Conservation (phyloP, 2,113 vertebrate genomes). For the Pelvicachromis taeniatus region DNA sequence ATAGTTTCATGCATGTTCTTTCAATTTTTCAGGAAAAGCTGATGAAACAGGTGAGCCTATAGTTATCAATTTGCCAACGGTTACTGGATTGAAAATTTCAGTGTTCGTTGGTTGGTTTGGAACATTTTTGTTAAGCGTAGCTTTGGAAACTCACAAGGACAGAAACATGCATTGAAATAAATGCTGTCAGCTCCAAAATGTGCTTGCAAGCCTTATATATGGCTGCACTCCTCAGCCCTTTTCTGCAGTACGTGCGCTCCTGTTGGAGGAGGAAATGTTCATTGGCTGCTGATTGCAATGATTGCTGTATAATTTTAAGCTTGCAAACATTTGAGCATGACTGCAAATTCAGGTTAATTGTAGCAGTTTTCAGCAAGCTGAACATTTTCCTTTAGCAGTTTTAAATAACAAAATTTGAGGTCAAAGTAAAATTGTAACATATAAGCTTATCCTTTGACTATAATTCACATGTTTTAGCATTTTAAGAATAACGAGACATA, state of each 20-base stretch:
- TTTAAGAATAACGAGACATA: background rate
- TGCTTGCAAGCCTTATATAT: background rate
- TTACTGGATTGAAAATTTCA: background rate
- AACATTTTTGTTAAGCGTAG: fast-evolving
- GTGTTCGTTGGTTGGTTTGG: background rate
- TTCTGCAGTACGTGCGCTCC: background rate
- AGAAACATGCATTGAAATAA: background rate
- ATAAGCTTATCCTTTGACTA: background rate
- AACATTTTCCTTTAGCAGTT: background rate
- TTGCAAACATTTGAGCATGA: slow-evolving; percentile 1
- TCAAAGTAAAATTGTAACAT: background rate
- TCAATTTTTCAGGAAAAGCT: background rate
- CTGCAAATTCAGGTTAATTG: slow-evolving; percentile 6
- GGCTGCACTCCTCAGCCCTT: background rate
- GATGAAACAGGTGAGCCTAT: background rate
- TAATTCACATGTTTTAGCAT: fast-evolving
- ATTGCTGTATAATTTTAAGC: background rate
- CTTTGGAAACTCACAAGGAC: background rate
- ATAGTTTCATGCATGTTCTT: background rate
- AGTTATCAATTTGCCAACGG: background rate
- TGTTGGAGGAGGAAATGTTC: background rate
- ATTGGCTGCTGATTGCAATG: slow-evolving; percentile 2
- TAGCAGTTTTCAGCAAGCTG: background rate
- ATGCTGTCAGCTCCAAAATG: background rate
- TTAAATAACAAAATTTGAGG: background rate